Evolutionary conservation across 2,888 invertebrate species (phyloP).

Genomic region (Pristionchus entomophagus): DNA sequence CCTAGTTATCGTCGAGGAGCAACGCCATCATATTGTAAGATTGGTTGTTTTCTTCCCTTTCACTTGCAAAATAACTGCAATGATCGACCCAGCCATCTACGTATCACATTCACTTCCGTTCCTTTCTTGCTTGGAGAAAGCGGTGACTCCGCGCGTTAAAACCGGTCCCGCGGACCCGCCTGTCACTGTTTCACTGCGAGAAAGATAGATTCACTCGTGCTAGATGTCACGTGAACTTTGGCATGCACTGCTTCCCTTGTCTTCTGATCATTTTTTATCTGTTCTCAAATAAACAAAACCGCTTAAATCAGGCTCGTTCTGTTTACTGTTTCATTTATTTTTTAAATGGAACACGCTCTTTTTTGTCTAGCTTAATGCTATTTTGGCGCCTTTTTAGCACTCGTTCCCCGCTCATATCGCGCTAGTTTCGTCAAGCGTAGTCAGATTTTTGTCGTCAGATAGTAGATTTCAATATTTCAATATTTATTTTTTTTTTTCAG

Average conservation of each 20-base stretch:
- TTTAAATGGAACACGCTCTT: too few species aligned
- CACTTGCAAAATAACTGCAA: background rate
- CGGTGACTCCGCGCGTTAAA: background rate
- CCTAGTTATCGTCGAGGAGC: slow-evolving; percentile 18
- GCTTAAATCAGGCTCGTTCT: too few species aligned
- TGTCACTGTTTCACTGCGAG: slow-evolving; percentile 17
- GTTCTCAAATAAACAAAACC: too few species aligned
- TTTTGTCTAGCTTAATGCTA: background rate
- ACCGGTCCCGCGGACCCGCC: slow-evolving; percentile 1
- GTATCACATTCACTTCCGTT: background rate
- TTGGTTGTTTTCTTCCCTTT: background rate
- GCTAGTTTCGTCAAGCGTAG: too few species aligned
- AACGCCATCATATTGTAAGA: slow-evolving; percentile 3
- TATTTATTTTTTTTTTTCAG: background rate
- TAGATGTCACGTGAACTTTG: background rate
- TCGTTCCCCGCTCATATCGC: background rate
- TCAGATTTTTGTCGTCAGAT: too few species aligned
- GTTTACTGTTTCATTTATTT: too few species aligned
- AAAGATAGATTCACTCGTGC: background rate
- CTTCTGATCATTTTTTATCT: too few species aligned
- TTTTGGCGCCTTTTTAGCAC: background rate
- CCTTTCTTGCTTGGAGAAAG: background rate
- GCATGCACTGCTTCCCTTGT: too few species aligned
- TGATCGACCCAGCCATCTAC: background rate
- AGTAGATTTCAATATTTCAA: background rate